Conservation (phyloP, 2,888 invertebrate species). For the Ellobium chinense region DNA sequence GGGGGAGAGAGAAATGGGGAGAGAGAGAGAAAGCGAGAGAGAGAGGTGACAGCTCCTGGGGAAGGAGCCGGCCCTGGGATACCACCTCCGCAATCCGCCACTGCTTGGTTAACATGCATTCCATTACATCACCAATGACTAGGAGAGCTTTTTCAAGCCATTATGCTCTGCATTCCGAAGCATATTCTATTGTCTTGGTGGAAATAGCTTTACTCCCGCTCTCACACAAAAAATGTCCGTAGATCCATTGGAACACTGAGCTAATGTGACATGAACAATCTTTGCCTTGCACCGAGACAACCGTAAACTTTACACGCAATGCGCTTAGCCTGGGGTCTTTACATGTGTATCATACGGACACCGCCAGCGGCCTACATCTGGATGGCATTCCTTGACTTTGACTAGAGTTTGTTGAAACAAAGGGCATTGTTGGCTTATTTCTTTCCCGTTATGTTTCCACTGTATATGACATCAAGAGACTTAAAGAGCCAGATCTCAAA, state of each 20-base stretch:
- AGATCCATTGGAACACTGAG: background rate
- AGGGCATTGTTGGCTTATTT: background rate
- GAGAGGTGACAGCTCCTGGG: too few species aligned
- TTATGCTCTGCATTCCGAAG: background rate
- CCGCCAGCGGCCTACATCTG: background rate
- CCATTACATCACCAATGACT: too few species aligned
- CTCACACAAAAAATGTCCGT: background rate
- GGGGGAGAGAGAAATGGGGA: too few species aligned
- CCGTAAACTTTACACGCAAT: too few species aligned
- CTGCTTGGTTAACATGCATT: too few species aligned
- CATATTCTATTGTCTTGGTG: background rate
- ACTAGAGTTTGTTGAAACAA: background rate
- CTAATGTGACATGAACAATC: background rate
- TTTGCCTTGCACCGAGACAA: background rate
- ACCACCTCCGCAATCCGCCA: too few species aligned
- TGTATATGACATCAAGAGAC: too few species aligned
- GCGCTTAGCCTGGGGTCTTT: background rate
- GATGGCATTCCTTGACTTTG: background rate
- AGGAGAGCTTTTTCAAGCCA: too few species aligned
- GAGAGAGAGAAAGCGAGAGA: too few species aligned
- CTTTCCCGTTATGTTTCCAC: background rate
- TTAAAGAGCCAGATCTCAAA: too few species aligned
- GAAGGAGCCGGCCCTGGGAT: too few species aligned
- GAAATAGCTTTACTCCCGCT: background rate
- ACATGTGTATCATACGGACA: background rate